Conservation (phyloP, 2,797 vertebrate genomes). For the Parambassis ranga region DNA sequence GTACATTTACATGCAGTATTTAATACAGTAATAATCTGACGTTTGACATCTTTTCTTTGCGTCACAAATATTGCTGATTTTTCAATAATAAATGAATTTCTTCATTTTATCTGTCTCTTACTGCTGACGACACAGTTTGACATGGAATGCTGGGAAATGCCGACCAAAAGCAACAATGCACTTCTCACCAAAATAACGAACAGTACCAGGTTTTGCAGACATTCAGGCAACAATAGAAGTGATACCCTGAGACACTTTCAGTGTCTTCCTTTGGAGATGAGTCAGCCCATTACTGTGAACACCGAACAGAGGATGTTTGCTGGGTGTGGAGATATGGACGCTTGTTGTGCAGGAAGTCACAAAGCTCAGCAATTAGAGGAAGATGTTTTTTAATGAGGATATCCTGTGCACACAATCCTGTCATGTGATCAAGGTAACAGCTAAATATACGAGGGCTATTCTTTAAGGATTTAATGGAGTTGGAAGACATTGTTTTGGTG, state of each 20-base stretch:
- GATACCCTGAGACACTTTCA: constrained; percentile 26
- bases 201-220: not conserved
- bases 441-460: constrained; percentile 8
- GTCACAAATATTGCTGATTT: no score
- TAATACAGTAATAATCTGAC: no score
- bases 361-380: constrained; percentile 58
- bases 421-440: constrained; percentile 44
- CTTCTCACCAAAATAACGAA: not conserved
- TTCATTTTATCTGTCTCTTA: not conserved
- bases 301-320: constrained; percentile 58
- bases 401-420: constrained; percentile 63
- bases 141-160: not conserved
- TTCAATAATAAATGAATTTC: no score
- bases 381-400: constrained; percentile 64
- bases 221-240: constrained; percentile 1
- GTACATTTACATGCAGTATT: no score
- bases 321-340: constrained; percentile 51
- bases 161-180: not conserved
- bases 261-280: constrained; percentile 26
- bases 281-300: constrained; percentile 28
- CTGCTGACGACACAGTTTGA: no score
- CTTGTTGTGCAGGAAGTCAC: constrained; percentile 66
- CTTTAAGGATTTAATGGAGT: not conserved
- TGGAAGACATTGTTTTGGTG: constrained; percentile 5
- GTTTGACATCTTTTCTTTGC: not conserved